Evolutionary conservation across 2,888 invertebrate species (phyloP), one percentile per base, ranked within the genome.

Genomic region (Aproaerema taeniolella): DNA sequence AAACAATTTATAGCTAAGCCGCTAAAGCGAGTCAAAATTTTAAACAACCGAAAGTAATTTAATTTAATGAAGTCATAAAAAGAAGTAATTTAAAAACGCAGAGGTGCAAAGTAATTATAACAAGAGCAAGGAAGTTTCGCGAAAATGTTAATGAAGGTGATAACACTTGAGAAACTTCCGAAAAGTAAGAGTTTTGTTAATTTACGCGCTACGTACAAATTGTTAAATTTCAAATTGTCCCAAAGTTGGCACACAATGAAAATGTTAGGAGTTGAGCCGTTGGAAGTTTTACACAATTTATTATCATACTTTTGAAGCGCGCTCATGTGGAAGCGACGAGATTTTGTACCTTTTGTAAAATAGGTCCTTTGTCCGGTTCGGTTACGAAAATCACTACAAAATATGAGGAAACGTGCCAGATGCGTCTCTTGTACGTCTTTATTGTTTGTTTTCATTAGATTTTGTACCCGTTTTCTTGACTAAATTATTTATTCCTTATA

Each of bases 21-120:
- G n/a, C n/a, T n/a, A n/a, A n/a, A n/a, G n/a, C n/a, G n/a, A n/a
- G n/a, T n/a, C n/a, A n/a, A n/a, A n/a, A n/a, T n/a, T n/a, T n/a
- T n/a, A n/a, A n/a, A n/a, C n/a, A n/a, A n/a, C n/a, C n/a, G n/a
- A n/a, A n/a, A n/a, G n/a, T n/a, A n/a, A n/a, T n/a, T n/a, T n/a
- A n/a, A n/a, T n/a, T n/a, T 9, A 26, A n/a, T 5, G n/a, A 26
- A n/a, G 26, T 13, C 15, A 35, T 35, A 16, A 35, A 35, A 35
- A 5, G 24, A 35, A 11, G 35, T 16, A n/a, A 26, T 30, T 37
- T 30, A 37, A 35, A 28, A 29, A 30, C 17, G 29, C 17, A 29
- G 48, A 61, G 58, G 60, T 55, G 51, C 48, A 47, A 60, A 56
- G 53, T 57, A 59, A 61, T 61, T 61, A 57, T 44, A 58, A 58